Evolutionary conservation across 1,140 invertebrate genomes (phyloP).

Genomic region (Stegodyphus mimosarum): DNA sequence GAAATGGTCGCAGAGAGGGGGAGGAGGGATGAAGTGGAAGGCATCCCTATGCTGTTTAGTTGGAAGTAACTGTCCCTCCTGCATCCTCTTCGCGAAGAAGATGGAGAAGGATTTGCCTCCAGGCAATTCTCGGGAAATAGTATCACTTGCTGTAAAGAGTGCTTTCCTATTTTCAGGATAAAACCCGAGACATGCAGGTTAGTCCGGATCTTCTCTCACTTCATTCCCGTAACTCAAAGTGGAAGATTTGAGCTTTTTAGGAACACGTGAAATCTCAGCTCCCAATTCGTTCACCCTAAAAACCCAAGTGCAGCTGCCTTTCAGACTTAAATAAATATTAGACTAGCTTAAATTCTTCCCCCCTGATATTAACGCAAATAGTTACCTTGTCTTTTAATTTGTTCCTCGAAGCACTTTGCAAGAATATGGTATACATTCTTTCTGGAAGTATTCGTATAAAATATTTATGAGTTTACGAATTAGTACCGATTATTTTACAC

Average conservation of each 20-base stretch:
- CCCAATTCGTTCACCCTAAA: too few relatives aligned
- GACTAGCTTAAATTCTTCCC: too few relatives aligned
- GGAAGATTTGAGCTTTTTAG: neutral
- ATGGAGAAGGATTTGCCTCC: slow-evolving; percentile 44
- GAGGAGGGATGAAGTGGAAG: slow-evolving; percentile 5
- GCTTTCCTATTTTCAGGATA: slow-evolving; percentile 48
- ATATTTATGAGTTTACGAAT: too few relatives aligned
- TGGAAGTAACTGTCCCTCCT: slow-evolving; percentile 41
- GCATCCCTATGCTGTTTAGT: slow-evolving; percentile 25
- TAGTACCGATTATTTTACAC: too few relatives aligned
- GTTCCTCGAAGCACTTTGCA: too few relatives aligned
- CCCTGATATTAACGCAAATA: too few relatives aligned
- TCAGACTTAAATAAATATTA: too few relatives aligned
- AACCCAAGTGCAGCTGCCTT: too few relatives aligned
- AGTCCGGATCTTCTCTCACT: neutral
- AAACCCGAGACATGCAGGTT: slow-evolving; percentile 5
- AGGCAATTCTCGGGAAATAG: slow-evolving; percentile 48
- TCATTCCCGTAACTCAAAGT: neutral
- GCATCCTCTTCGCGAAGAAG: slow-evolving; percentile 15
- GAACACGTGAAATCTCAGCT: neutral
- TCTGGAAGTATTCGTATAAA: too few relatives aligned
- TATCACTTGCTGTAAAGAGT: slow-evolving; percentile 51
- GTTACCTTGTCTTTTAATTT: too few relatives aligned
- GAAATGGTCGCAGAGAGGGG: neutral
- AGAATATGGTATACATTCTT: too few relatives aligned